Evolutionary conservation across 2,113 vertebrate genomes (phyloP).

Genomic region (Dasyurus viverrinus): DNA sequence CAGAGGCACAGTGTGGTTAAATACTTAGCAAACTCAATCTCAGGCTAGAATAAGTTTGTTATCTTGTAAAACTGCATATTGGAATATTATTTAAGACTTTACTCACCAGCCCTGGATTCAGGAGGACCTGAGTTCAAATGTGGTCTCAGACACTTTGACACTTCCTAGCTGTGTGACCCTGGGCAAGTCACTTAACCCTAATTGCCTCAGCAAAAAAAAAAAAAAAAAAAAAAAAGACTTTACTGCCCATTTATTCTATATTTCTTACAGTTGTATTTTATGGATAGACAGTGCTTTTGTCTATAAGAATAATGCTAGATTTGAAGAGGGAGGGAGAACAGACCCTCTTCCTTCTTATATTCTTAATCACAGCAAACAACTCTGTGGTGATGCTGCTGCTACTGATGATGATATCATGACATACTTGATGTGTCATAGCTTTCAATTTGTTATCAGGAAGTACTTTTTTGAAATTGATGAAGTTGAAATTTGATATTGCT

Average conservation of each 20-base stretch:
- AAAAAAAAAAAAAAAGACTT: too few species aligned
- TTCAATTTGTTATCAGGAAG: constrained; percentile 1
- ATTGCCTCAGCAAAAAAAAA: too few species aligned
- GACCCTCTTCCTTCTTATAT: constrained; percentile 28
- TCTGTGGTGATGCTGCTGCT: not conserved
- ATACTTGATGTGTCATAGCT: not conserved
- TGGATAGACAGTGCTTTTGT: not conserved
- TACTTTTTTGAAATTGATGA: constrained; percentile 9
- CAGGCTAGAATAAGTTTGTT: not conserved
- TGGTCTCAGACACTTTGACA: too few species aligned
- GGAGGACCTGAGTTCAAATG: too few species aligned
- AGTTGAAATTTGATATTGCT: not conserved
- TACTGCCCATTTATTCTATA: not conserved
- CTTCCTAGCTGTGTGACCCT: too few species aligned
- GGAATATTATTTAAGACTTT: not conserved
- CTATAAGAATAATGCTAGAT: not conserved
- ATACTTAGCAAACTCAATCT: not conserved
- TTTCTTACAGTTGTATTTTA: not conserved
- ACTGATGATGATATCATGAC: not conserved
- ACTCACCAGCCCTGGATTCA: too few species aligned
- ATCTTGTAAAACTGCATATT: not conserved
- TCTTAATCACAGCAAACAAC: constrained; percentile 14
- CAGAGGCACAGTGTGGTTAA: not conserved
- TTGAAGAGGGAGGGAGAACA: not conserved
- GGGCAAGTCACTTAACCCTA: too few species aligned